Percentiles rank a stretch among this genome's conserved stretches.
Conservation (phyloP, 2,797 vertebrate genomes). For the Lycodopsis pacificus region DNA sequence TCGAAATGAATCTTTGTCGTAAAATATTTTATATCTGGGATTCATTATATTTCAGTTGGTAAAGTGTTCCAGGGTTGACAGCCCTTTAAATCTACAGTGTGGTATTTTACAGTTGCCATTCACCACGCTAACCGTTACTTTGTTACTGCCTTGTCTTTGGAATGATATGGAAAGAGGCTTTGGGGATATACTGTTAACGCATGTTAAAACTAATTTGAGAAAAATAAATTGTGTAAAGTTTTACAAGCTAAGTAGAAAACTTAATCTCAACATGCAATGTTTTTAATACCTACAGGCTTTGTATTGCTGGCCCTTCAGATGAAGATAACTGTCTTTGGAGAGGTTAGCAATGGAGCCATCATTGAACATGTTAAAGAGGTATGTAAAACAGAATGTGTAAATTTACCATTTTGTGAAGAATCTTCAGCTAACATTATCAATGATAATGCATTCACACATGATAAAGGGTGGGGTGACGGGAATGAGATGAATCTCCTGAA, state of each 20-base stretch:
- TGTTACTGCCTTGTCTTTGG: background rate
- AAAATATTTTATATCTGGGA: background rate
- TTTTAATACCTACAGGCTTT: background rate
- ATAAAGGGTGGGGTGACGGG: background rate
- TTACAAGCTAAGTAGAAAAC: background rate
- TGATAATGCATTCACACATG: background rate
- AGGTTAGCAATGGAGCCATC: slow-evolving; percentile 47
- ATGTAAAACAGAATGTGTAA: background rate
- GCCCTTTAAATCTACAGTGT: background rate
- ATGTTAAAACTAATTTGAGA: background rate
- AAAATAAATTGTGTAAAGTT: background rate
- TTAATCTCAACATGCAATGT: background rate
- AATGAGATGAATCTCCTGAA: background rate
- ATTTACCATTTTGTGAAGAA: background rate
- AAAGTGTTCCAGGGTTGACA: background rate
- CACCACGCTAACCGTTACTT: background rate
- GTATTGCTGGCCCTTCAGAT: slow-evolving; percentile 31
- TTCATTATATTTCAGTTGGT: background rate
- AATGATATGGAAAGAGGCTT: background rate
- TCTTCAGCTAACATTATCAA: background rate
- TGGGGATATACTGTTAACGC: background rate
- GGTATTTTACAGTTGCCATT: background rate
- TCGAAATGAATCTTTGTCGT: background rate
- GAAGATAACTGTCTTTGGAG: slow-evolving; percentile 2
- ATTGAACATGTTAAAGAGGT: slow-evolving; percentile 43